Evolutionary conservation across 2,113 vertebrate species (phyloP), one percentile per base, ranked within the genome.

Genomic region (Perccottus glenii): DNA sequence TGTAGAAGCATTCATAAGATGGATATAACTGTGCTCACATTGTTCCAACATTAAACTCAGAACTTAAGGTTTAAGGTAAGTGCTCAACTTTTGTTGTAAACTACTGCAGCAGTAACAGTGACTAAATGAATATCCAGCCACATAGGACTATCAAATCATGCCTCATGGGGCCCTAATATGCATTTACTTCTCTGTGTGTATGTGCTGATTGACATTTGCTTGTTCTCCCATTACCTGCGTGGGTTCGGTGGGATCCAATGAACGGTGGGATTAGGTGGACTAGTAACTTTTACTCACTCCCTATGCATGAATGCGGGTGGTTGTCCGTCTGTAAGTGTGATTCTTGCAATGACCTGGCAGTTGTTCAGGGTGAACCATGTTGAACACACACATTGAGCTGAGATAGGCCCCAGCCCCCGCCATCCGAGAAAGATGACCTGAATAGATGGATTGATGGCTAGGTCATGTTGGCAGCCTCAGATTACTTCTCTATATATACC

Each of bases 211-310:
- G 52, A 33, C 11, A n/a, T 55, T 36, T 12, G 9, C 52, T 14
- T 55, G 33, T 55, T 55, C 52, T 55, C 52, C 5, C 33, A 55
- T 55, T 55, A 55, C 52, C 32, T 55, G 52, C 52, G 52, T 55
- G 52, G 52, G 52, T n/a, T 55, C 52, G 4, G 10, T 27, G 19
- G 19, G 19, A 1, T 27, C 19, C 19, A 27, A 27, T 27, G 19
- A 27, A 27, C 19, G 3, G 3, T 27, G 19, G 19, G 19, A 27
- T 27, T 27, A 3, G 19, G 19, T 27, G 19, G 1, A 27, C 19
- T 27, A 3, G 19, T 12, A 12, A 14, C 11, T 52, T 11, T 52
- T 52, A 5, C 27, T 6, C 27, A 12, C 5, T 27, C 50, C 11
- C 32, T 14, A 14, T 9, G 50, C 50, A 5, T 3, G 11, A 11